A percentile compares a stretch with the other conserved stretches of the same genome.
Evolutionary conservation across 1,140 invertebrate species (phyloP).

Genomic region (Acyrthosiphon pisum): DNA sequence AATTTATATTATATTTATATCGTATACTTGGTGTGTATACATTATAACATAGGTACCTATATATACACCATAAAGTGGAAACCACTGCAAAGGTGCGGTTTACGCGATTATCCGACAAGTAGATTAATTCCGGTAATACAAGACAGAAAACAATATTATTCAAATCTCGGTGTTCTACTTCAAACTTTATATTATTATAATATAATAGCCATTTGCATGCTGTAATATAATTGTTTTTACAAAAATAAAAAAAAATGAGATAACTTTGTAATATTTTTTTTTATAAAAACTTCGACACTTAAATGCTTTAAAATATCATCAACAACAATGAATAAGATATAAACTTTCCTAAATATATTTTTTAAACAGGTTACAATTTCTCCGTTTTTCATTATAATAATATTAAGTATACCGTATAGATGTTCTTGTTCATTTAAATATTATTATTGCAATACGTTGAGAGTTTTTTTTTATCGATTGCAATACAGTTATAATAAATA

Average conservation of each 20-base stretch:
- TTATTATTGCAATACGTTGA: background rate
- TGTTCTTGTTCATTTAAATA: background rate
- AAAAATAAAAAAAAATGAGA: background rate
- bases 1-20: background rate
- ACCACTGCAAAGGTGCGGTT: background rate
- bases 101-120: background rate
- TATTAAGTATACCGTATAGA: background rate
- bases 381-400: background rate
- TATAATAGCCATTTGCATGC: background rate
- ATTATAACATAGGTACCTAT: too few species aligned
- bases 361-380: background rate
- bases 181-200: constrained; percentile 1
- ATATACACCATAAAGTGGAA: background rate
- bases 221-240: background rate
- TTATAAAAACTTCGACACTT: background rate
- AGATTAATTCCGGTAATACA: background rate
- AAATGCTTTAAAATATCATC: constrained; percentile 13
- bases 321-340: background rate
- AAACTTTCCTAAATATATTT: background rate
- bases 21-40: background rate
- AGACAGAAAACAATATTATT: background rate
- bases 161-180: background rate
- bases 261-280: background rate
- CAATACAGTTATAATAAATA: background rate
- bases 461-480: background rate